Evolutionary conservation across 2,888 invertebrate species (phyloP).

Genomic region (Cantharis rufa): DNA sequence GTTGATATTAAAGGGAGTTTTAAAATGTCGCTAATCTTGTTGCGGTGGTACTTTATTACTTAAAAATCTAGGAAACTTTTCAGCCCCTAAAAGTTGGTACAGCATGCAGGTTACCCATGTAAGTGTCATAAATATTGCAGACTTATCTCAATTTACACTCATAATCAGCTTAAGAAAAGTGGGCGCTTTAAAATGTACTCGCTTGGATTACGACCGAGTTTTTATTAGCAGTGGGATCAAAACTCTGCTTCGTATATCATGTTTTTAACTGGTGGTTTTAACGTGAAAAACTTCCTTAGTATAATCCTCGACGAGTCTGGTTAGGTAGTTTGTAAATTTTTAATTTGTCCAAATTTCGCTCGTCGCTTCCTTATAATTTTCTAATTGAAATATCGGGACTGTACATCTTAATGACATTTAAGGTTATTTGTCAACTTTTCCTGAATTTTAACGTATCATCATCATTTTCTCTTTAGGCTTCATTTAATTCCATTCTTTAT

Average conservation of each 20-base stretch:
- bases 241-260: slow-evolving; percentile 49
- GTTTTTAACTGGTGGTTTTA: slow-evolving; percentile 40
- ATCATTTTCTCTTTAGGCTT: slow-evolving; percentile 53
- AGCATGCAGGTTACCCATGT: slow-evolving; percentile 49
- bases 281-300: slow-evolving; percentile 30
- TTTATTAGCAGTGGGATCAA: slow-evolving; percentile 49
- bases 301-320: slow-evolving; percentile 20
- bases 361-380: not conserved
- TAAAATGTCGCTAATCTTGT: not conserved
- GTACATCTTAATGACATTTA: slow-evolving; percentile 3
- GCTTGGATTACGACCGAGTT: slow-evolving; percentile 51
- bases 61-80: slow-evolving; percentile 36
- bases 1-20: not conserved
- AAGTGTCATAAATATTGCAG: slow-evolving; percentile 57
- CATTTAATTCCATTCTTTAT: slow-evolving; percentile 52
- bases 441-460: slow-evolving; percentile 39
- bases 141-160: slow-evolving; percentile 58
- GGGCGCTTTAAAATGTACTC: slow-evolving; percentile 56
- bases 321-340: not conserved
- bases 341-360: not conserved
- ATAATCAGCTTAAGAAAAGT: slow-evolving; percentile 60
- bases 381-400: not conserved
- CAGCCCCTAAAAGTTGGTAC: slow-evolving; percentile 27
- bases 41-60: slow-evolving; percentile 32
- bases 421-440: slow-evolving; percentile 48